Evolutionary conservation across 2,888 invertebrate species (phyloP).

Genomic region (Acronicta psi): DNA sequence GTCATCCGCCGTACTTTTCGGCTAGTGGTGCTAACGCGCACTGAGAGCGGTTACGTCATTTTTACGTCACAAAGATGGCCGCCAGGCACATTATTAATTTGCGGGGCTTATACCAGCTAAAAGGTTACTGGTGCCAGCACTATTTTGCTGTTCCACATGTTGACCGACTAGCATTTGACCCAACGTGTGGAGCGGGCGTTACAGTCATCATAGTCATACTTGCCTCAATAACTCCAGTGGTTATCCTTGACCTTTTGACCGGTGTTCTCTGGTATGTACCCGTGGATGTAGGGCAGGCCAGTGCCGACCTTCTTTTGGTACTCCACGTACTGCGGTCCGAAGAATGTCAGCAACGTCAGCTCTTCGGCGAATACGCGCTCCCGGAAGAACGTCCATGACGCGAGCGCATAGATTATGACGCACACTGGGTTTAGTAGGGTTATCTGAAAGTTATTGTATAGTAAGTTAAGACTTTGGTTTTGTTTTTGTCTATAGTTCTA

Average conservation of each 20-base stretch:
- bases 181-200: too few species aligned
- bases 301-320: slow-evolving; percentile 93
- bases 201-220: slow-evolving; percentile 1
- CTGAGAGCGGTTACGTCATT: too few species aligned
- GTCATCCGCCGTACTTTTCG: too few species aligned
- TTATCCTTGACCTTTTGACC: slow-evolving; percentile 50
- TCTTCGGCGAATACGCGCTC: slow-evolving; percentile 97
- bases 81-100: too few species aligned
- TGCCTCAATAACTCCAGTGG: slow-evolving; percentile 64
- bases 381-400: slow-evolving; percentile 97
- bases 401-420: slow-evolving; percentile 92
- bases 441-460: slow-evolving; percentile 90
- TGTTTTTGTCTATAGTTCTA: too few species aligned
- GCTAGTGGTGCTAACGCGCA: too few species aligned
- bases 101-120: too few species aligned
- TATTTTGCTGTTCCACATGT: too few species aligned
- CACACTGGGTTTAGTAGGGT: slow-evolving; percentile 97
- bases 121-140: too few species aligned
- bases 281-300: slow-evolving; percentile 60
- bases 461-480: too few species aligned
- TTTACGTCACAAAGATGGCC: too few species aligned
- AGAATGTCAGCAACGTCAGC: slow-evolving; percentile 96
- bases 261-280: slow-evolving; percentile 60
- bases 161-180: too few species aligned
- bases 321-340: slow-evolving; percentile 95